Percentiles rank a stretch among this genome's conserved stretches.
These are phyloP conservation scores for Pagetopsis macropterus DNA, from an alignment of 2,797 vertebrate genomes.

Conservation along the genomic window DNA sequence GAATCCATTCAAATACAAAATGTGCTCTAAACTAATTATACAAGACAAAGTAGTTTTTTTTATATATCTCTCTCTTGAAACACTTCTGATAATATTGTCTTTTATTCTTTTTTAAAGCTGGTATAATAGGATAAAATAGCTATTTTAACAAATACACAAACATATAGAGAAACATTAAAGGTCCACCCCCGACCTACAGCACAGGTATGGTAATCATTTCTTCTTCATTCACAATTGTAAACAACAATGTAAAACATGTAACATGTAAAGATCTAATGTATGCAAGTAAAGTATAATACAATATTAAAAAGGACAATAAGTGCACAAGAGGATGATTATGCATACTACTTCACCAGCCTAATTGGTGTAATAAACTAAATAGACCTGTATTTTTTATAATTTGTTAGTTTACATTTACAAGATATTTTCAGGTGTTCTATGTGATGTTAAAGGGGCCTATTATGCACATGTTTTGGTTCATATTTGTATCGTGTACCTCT, in stretches of 20 bases:
- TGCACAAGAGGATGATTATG: background rate
- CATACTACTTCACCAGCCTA: background rate
- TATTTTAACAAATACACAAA: background rate
- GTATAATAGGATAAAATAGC: background rate
- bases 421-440: background rate
- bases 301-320: background rate
- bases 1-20: slow-evolving; percentile 23
- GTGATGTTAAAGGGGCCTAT: too few species aligned
- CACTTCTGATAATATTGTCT: background rate
- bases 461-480: too few species aligned
- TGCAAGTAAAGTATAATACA: background rate
- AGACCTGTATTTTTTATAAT: background rate
- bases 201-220: too few species aligned
- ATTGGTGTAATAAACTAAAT: background rate
- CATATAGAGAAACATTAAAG: background rate
- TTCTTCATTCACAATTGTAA: background rate
- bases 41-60: background rate
- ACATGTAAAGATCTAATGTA: background rate
- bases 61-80: background rate
- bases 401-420: background rate
- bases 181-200: too few species aligned
- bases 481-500: too few species aligned
- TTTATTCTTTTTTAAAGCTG: background rate
- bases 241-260: background rate
- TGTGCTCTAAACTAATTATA: slow-evolving; percentile 2